Evolutionary conservation across 2,888 invertebrate species (phyloP), one percentile per base, ranked within the genome.

Genomic region (Troides aeacus): DNA sequence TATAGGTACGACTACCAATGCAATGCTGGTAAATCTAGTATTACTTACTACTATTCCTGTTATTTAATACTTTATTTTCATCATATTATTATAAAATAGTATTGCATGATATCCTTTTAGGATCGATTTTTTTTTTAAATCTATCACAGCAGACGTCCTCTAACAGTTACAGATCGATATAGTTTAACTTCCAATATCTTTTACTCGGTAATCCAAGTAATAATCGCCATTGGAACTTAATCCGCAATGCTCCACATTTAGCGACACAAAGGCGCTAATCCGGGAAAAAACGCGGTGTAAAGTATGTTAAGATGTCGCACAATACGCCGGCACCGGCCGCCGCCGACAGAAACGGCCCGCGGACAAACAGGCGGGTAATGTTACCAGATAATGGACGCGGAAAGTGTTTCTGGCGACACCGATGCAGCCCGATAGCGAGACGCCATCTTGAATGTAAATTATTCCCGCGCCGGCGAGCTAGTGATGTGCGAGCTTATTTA

Each of bases 401-500:
- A 81, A 83, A 85, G 86, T 84, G 86, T 85, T 83, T 81, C 79
- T 79, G 71, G 81, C 76, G 78, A 85, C 86, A 83, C 86, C 78
- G 84, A 85, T 86, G 69, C 70, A 72, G 74, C 74, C 72, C 75
- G 81, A 83, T 82, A 81, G 78, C 77, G 72, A 62, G 42, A 70
- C 71, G 74, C 73, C 74, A 71, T 67, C 42, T 65, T 53, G 62
- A 65, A 66, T 62, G 66, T 62, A 66, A 62, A 65, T 62, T 69
- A 68, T 67, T 66, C 66, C 23, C 62, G 68, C 62, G 56, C 58
- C 50, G 39, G 46, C 68, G 64, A 42, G 63, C n/a, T 68, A 66
- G 68, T 68, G 68, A 71, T 60, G 68, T 62, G 53, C 50, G 2
- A 15, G 0, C 15, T 4, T 3, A 12, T 4, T 46, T 46, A 12